A percentile compares a stretch with the other conserved stretches of the same genome.
Evolutionary conservation across 2,888 invertebrate genomes (phyloP).

Genomic region (Cryptophagus acutangulus): DNA sequence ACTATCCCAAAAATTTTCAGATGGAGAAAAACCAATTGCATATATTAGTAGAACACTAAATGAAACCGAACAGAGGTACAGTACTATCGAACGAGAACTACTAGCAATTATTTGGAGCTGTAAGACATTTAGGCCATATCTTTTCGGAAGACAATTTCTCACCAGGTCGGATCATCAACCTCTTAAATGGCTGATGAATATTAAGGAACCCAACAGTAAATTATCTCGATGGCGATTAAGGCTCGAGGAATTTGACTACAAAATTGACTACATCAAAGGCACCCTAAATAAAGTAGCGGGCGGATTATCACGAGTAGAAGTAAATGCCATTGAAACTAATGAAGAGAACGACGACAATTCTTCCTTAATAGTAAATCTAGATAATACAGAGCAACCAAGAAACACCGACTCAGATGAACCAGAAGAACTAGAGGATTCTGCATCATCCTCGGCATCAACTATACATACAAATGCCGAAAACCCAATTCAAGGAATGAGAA

Average conservation of each 20-base stretch:
- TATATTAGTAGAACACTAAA: constrained; percentile 25
- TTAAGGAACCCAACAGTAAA: constrained; percentile 29
- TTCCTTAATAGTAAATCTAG: constrained; percentile 1
- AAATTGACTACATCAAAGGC: constrained; percentile 28
- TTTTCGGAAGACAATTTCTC: constrained; percentile 27
- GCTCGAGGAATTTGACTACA: constrained; percentile 33
- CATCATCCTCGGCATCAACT: too few relatives aligned
- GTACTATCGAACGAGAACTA: constrained; percentile 28
- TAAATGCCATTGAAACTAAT: constrained; percentile 9
- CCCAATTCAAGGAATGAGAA: constrained; percentile 7
- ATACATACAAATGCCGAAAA: constrained; percentile 8
- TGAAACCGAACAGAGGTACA: constrained; percentile 19
- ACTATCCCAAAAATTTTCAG: constrained; percentile 19
- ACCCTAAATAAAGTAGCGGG: constrained; percentile 25
- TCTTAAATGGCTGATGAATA: constrained; percentile 25
- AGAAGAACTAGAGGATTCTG: too few relatives aligned
- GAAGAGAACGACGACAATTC: background rate
- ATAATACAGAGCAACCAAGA: constrained; percentile 1
- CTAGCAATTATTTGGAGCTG: constrained; percentile 24
- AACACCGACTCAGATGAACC: constrained; percentile 3
- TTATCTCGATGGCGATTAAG: constrained; percentile 34
- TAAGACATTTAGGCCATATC: constrained; percentile 18
- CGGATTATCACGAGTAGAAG: constrained; percentile 12
- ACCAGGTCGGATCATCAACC: constrained; percentile 38
- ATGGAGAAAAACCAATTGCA: constrained; percentile 23